Percentiles rank a stretch among this genome's conserved stretches.
Conservation (phyloP, 2,113 vertebrate genomes). For the Hippoglossus stenolepis region DNA sequence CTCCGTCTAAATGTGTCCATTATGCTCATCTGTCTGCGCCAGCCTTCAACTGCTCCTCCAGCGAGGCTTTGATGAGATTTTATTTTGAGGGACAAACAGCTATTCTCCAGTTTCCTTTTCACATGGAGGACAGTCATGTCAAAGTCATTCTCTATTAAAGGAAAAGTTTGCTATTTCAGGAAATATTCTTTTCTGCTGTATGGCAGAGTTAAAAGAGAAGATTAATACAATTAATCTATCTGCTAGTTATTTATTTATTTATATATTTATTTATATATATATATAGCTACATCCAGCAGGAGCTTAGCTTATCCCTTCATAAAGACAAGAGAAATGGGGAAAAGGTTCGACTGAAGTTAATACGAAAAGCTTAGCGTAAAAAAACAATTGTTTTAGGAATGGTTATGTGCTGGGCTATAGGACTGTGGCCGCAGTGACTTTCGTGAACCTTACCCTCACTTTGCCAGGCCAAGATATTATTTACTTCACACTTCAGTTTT, state of each 20-base stretch:
- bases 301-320: background rate
- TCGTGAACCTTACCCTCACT: too few relatives aligned
- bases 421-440: too few relatives aligned
- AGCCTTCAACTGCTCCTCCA: background rate
- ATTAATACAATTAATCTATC: background rate
- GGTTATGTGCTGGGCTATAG: too few relatives aligned
- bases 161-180: background rate
- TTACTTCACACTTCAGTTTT: too few relatives aligned
- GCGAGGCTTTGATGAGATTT: background rate
- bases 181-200: background rate
- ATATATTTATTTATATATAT: too few relatives aligned
- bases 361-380: background rate
- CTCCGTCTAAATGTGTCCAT: constrained; percentile 31
- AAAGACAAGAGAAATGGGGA: background rate
- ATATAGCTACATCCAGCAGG: too few relatives aligned
- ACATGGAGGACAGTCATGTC: background rate
- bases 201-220: background rate
- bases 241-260: too few relatives aligned
- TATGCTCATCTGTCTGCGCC: constrained; percentile 27
- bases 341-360: background rate
- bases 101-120: background rate
- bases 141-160: background rate
- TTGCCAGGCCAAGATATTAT: too few relatives aligned
- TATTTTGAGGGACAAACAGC: background rate
- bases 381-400: background rate